Evolutionary conservation across 2,113 vertebrate genomes (phyloP).

Genomic region (Phylloscopus whistleri): DNA sequence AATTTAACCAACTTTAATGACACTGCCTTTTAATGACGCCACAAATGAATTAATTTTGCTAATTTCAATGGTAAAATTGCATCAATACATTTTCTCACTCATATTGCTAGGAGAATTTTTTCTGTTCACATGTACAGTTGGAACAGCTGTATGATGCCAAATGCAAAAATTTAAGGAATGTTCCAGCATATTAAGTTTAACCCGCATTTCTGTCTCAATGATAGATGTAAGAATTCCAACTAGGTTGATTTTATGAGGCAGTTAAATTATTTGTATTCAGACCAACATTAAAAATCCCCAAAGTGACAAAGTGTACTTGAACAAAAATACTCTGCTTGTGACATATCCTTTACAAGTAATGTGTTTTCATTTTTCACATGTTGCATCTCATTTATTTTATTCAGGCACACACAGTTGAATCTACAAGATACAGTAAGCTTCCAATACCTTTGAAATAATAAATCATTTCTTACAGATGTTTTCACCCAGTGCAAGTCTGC

Average conservation of each 20-base stretch:
- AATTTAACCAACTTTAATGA: background rate
- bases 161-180: slow-evolving; percentile 68
- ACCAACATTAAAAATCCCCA: slow-evolving; percentile 75
- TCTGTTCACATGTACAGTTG: slow-evolving; percentile 6
- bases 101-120: background rate
- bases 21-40: background rate
- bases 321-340: slow-evolving; percentile 78
- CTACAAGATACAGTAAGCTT: slow-evolving; percentile 74
- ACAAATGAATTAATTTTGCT: background rate
- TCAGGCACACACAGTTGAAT: slow-evolving; percentile 77
- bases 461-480: slow-evolving; percentile 84
- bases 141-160: slow-evolving; percentile 50
- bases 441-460: slow-evolving; percentile 82
- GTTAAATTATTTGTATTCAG: slow-evolving; percentile 81
- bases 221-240: slow-evolving; percentile 79
- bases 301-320: slow-evolving; percentile 80
- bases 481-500: slow-evolving; percentile 73
- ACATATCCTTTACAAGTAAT: slow-evolving; percentile 80
- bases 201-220: slow-evolving; percentile 78
- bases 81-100: background rate
- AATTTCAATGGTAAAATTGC: background rate
- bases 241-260: slow-evolving; percentile 79
- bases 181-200: slow-evolving; percentile 80
- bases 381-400: slow-evolving; percentile 87
- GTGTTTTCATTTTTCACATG: slow-evolving; percentile 84